Base-by-base conservation (phyloP, 2,888 invertebrate genomes). In the Drosophila fulvimacula region DNA sequence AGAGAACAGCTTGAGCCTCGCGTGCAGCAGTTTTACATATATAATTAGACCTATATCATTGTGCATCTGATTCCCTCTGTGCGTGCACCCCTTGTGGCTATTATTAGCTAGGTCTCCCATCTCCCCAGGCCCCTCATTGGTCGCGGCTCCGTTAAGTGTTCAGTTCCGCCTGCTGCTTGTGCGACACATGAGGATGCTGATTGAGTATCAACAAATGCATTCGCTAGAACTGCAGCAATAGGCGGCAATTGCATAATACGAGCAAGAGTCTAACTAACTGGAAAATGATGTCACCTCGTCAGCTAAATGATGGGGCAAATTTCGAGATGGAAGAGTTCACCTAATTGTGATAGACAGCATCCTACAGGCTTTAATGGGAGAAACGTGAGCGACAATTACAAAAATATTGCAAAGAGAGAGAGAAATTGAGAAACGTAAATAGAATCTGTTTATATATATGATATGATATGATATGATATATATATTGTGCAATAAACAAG, bases 271-370 rank as follows among this genome's bases (percentile, higher is more conserved):
- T 46, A 44, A 38, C 48, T 59, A 15, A 24, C 17, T 61, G 73
- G 67, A 62, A 69, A 58, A 53, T 64, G 69, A 78, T 74, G 78
- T 69, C 87, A 86, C 70, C 85, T 73, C 68, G 69, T 51, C 24
- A 46, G 63, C 57, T 1, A 15, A 41, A 49, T 46, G 59, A 72
- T 65, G 58, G 68, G 55, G 80, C 74, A 74, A 64, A 80, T 74
- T 41, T 51, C 17, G 6, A 61, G 63, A 32, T 70, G 75, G 75
- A 79, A 73, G 65, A 73, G 27, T 70, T 17, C 65, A 58, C 44
- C 59, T 77, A 75, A 86, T 82, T 79, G 80, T 74, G 69, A 82
- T 80, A 76, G 82, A 75, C 88, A 56, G 74, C 82, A 85, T 82
- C 82, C 82, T 88, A 68, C 53, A 62, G 69, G 63, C 68, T 57